phyloP scores from a whole-genome alignment of 1,140 invertebrate genomes.

The Fopius arisanus region DNA sequence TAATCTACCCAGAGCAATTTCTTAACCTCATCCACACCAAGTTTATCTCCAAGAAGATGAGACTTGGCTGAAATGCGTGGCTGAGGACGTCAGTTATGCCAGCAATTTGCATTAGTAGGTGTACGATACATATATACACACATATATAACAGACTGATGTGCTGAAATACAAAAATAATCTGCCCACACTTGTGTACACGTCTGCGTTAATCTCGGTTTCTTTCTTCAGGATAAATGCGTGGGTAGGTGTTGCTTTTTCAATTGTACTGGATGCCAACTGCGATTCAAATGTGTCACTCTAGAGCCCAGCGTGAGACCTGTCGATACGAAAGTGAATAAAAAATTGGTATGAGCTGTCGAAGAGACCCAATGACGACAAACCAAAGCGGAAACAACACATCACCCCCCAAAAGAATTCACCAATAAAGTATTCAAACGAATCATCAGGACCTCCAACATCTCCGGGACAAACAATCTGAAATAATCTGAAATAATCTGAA shows the following conservation, averaged over 20 bases:
- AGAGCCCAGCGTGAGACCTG: background rate
- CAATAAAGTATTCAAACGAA: too few relatives aligned
- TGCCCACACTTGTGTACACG: conserved; percentile 10
- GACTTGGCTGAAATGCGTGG: background rate
- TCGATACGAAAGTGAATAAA: background rate
- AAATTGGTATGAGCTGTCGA: too few relatives aligned
- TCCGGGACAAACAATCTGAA: too few relatives aligned
- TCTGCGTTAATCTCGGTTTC: conserved; percentile 1
- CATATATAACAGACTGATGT: background rate
- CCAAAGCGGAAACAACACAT: too few relatives aligned
- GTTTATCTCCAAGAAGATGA: background rate
- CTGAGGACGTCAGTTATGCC: background rate
- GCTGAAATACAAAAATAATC: conserved; percentile 11
- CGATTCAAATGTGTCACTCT: background rate
- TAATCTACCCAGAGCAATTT: background rate
- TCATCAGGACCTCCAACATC: too few relatives aligned
- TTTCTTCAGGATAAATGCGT: background rate
- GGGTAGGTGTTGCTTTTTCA: background rate
- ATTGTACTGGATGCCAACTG: background rate
- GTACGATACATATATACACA: background rate
- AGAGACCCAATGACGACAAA: too few relatives aligned
- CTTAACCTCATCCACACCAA: background rate
- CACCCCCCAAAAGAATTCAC: too few relatives aligned
- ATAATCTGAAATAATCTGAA: too few relatives aligned
- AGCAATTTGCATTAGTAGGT: background rate